Conservation (phyloP, 2,113 vertebrate genomes). For the Oenanthe oenanthe region DNA sequence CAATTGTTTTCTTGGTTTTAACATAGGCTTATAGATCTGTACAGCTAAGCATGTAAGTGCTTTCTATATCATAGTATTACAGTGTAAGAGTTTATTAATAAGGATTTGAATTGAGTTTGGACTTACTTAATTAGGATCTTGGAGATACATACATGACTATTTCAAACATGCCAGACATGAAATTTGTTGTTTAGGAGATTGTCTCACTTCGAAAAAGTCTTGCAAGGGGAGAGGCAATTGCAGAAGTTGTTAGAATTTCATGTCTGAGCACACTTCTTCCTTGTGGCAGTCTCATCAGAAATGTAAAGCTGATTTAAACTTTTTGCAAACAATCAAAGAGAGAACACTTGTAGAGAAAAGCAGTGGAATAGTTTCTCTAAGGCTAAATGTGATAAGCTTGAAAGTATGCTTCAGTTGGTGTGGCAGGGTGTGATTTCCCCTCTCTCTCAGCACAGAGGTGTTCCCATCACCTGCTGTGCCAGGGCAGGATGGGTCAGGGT, state of each 20-base stretch:
- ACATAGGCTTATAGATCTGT: not conserved
- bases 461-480: rapidly evolving
- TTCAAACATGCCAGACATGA: not conserved
- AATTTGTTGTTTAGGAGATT: not conserved
- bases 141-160: not conserved
- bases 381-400: not conserved
- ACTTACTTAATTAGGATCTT: not conserved
- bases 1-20: not conserved
- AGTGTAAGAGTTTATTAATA: not conserved
- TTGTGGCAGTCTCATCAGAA: not conserved
- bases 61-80: not conserved
- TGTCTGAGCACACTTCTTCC: not conserved
- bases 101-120: not conserved
- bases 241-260: not conserved
- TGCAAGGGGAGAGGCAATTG: not conserved
- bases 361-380: not conserved
- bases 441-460: not conserved
- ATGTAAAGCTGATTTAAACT: not conserved
- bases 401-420: rapidly evolving
- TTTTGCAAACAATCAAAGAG: not conserved
- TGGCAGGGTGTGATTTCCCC: not conserved
- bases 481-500: rapidly evolving
- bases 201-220: not conserved
- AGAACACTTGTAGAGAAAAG: not conserved
- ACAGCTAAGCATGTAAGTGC: not conserved